A percentile compares a stretch with the other conserved stretches of the same genome.
phyloP scores from a whole-genome alignment of 2,797 vertebrate species.

The Xyrichtys novacula region DNA sequence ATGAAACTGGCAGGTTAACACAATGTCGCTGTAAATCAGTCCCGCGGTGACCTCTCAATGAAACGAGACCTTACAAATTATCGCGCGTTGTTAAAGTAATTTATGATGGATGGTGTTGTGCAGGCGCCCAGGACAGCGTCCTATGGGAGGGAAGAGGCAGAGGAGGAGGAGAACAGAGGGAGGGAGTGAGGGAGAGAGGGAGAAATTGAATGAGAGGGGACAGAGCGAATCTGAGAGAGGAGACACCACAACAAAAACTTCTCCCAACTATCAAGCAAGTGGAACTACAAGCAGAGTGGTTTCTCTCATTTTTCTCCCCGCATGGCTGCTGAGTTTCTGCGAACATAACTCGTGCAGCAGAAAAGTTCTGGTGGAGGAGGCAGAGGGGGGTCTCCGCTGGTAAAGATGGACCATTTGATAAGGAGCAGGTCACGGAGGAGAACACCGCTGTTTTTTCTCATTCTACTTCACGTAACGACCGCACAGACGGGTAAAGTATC shows the following conservation, averaged over 20 bases:
- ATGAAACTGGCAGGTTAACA: conserved; percentile 18
- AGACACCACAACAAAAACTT: conserved; percentile 77
- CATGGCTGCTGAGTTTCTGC: conserved; percentile 75
- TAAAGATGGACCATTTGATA: conserved; percentile 78
- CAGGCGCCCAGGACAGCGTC: conserved; percentile 59
- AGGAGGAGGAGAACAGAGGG: conserved; percentile 70
- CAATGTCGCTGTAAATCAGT: not conserved
- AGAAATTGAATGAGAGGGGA: conserved; percentile 82
- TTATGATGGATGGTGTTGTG: conserved; percentile 54
- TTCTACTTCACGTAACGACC: conserved; percentile 69
- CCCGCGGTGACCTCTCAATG: conserved; percentile 27
- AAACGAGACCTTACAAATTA: conserved; percentile 59
- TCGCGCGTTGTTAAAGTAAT: conserved; percentile 60
- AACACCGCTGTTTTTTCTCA: conserved; percentile 66
- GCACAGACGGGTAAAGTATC: conserved; percentile 81
- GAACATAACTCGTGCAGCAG: conserved; percentile 43
- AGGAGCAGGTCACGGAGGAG: conserved; percentile 68
- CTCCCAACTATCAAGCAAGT: conserved; percentile 69
- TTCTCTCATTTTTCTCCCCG: conserved; percentile 37
- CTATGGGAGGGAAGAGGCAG: conserved; percentile 71
- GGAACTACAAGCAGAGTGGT: conserved; percentile 50
- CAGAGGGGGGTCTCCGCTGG: conserved; percentile 58
- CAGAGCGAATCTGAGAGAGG: conserved; percentile 70
- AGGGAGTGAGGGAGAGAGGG: conserved; percentile 76
- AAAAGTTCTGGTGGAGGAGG: conserved; percentile 66